phyloP scores from a whole-genome alignment of 1,140 invertebrate species.

The Scaptomyza graminum region DNA sequence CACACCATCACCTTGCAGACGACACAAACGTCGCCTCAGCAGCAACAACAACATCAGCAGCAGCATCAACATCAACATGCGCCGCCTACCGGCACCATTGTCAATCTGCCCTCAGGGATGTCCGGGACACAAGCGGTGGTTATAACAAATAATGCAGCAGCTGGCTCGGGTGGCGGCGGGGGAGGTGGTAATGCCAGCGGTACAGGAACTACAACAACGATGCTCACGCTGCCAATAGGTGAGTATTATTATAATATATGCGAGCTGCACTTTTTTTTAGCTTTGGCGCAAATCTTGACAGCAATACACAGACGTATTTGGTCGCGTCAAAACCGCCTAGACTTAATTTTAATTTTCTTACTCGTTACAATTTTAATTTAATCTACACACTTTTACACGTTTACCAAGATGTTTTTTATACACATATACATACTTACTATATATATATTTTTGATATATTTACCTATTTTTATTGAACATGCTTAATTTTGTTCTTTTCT shows the following conservation, averaged over 20 bases:
- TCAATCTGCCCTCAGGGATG: conserved; percentile 65
- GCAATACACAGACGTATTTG: not conserved
- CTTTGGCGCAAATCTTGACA: not conserved
- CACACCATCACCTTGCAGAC: conserved; percentile 69
- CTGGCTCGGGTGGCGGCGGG: conserved; percentile 37
- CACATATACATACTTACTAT: conserved; percentile 33
- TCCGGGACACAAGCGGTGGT: conserved; percentile 86
- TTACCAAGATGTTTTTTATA: conserved; percentile 34
- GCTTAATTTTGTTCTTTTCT: conserved; percentile 80
- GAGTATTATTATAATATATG: conserved; percentile 73
- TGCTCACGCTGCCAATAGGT: conserved; percentile 87
- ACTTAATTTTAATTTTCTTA: conserved; percentile 18
- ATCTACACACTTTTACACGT: not conserved
- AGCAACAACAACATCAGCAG: conserved; percentile 57
- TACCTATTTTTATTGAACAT: conserved; percentile 68
- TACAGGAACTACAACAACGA: conserved; percentile 75
- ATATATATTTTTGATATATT: conserved; percentile 56
- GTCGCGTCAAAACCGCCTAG: conserved; percentile 11
- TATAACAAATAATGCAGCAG: conserved; percentile 80
- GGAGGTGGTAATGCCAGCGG: conserved; percentile 38
- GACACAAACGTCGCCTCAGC: conserved; percentile 54
- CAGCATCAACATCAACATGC: conserved; percentile 47
- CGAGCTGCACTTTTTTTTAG: not conserved
- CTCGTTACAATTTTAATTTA: conserved; percentile 40
- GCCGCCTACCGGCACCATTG: conserved; percentile 72